Percentiles rank a stretch among this genome's conserved stretches.
phyloP scores from a whole-genome alignment of 2,113 vertebrate species.

The Leucopsar rothschildi region DNA sequence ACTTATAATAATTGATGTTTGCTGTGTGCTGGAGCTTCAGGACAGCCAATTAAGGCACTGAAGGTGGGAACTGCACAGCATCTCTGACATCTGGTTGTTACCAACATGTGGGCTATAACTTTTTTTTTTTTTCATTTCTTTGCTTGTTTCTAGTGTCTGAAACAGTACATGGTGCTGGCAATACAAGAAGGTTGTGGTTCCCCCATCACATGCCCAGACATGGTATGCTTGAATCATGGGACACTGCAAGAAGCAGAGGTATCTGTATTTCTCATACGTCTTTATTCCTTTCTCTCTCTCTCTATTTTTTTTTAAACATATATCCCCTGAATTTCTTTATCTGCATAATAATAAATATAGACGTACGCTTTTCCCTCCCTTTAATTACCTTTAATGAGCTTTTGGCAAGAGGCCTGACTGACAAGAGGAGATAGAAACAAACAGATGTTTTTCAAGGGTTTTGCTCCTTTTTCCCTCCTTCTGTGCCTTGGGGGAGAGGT shows the following conservation, averaged over 20 bases:
- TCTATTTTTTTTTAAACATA: neutral
- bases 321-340: neutral
- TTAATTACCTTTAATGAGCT: slow-evolving; percentile 45
- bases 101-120: slow-evolving; percentile 1
- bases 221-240: slow-evolving; percentile 82
- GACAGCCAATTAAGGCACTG: slow-evolving; percentile 54
- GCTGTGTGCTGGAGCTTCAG: slow-evolving; percentile 11
- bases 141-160: slow-evolving; percentile 82
- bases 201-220: slow-evolving; percentile 91
- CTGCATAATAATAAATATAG: neutral
- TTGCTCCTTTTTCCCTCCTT: neutral
- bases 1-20: slow-evolving; percentile 42
- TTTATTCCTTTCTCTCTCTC: neutral
- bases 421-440: slow-evolving; percentile 18
- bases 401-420: slow-evolving; percentile 34
- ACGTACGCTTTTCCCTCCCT: neutral
- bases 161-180: slow-evolving; percentile 86
- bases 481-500: slow-evolving; percentile 19
- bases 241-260: slow-evolving; percentile 90
- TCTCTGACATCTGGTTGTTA: neutral
- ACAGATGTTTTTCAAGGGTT: slow-evolving; percentile 43
- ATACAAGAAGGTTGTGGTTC: slow-evolving; percentile 89
- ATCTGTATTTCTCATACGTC: neutral
- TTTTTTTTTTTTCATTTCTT: neutral
- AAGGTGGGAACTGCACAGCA: neutral